These are phyloP conservation scores for Centruroides vittatus DNA, from an alignment of 1,140 invertebrate genomes.

Conservation along the genomic window DNA sequence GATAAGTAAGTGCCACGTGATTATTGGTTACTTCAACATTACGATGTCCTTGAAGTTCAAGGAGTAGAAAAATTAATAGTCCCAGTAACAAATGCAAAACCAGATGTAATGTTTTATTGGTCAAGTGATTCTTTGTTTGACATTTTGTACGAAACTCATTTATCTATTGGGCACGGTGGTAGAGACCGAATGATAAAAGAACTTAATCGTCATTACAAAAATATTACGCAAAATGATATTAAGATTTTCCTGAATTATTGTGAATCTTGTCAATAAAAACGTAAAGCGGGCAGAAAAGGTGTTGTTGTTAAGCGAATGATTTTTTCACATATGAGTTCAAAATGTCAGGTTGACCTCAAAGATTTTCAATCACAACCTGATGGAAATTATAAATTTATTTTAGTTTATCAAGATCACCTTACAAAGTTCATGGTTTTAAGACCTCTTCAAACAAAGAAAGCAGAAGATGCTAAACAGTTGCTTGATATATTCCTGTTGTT, in stretches of 20 bases:
- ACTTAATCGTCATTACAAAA: background rate
- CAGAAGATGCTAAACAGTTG: no score
- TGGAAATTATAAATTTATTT: slow-evolving; percentile 2
- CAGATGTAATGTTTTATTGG: no score
- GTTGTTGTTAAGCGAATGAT: background rate
- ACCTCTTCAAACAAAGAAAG: no score
- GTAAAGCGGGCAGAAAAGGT: background rate
- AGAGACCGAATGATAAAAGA: slow-evolving; percentile 2
- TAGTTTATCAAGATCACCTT: background rate
- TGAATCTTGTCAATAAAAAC: background rate
- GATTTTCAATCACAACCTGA: background rate
- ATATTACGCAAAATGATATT: background rate
- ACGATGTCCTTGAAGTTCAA: background rate
- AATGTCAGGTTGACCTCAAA: background rate
- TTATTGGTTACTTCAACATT: slow-evolving; percentile 2
- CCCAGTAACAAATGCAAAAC: no score
- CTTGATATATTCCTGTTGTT: no score
- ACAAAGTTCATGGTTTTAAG: background rate
- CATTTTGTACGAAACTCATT: no score
- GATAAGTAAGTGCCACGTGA: slow-evolving; percentile 4
- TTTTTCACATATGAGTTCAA: background rate
- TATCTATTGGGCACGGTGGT: no score
- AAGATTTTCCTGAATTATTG: slow-evolving; percentile 1
- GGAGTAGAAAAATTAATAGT: no score
- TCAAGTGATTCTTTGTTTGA: no score